A percentile compares a stretch with the other conserved stretches of the same genome.
These are phyloP conservation scores for Spatulosminthurus flaviceps DNA, from an alignment of 2,888 invertebrate species.

Conservation along the genomic window DNA sequence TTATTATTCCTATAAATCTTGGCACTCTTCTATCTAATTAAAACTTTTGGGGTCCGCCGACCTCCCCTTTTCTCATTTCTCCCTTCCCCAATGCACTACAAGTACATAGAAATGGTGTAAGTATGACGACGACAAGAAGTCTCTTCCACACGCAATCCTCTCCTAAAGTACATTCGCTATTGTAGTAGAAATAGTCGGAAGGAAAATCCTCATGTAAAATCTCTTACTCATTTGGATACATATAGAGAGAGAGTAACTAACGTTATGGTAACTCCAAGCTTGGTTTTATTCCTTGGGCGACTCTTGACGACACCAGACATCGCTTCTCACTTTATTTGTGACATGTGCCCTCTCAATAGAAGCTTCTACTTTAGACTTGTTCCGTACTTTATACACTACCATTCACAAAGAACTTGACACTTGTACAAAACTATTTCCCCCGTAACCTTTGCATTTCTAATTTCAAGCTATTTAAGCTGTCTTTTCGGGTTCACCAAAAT, in stretches of 20 bases:
- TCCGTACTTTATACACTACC: background rate
- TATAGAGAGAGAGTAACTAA: too few species aligned
- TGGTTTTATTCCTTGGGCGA: conserved; percentile 41
- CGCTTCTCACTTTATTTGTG: conserved; percentile 54
- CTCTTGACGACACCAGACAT: conserved; percentile 51
- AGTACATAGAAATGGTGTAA: background rate
- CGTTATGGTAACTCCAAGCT: conserved; percentile 29
- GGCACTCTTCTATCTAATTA: conserved; percentile 56
- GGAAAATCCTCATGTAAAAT: too few species aligned
- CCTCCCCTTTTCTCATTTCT: conserved; percentile 49
- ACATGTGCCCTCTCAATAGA: conserved; percentile 44
- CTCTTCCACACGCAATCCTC: background rate
- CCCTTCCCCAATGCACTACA: background rate
- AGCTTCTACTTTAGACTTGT: background rate
- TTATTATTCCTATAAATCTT: conserved; percentile 58
- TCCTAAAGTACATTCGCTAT: too few species aligned
- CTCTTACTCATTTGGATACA: too few species aligned
- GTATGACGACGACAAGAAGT: conserved; percentile 22
- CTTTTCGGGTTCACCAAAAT: too few species aligned
- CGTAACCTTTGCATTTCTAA: too few species aligned
- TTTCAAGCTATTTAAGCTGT: too few species aligned
- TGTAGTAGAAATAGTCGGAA: too few species aligned
- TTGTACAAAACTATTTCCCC: background rate
- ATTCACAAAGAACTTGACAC: background rate
- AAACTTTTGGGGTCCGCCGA: conserved; percentile 55